These are phyloP conservation scores for Gouania willdenowi DNA, from an alignment of 2,797 vertebrate species.

Conservation along the genomic window DNA sequence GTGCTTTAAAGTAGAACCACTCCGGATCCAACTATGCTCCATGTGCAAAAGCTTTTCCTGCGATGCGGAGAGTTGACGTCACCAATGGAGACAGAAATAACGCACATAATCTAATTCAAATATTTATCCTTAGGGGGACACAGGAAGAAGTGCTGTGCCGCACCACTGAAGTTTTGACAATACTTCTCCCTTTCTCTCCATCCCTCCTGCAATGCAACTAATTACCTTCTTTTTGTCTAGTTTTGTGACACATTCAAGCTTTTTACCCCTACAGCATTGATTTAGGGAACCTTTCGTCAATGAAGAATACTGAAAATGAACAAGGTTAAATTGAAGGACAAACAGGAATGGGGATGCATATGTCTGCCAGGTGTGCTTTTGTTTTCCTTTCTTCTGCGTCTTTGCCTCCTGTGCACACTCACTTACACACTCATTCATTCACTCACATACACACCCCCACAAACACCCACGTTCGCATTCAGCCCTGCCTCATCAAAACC, in stretches of 20 bases:
- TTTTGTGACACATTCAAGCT: no score
- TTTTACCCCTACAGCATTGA: no score
- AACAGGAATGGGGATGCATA: conserved; percentile 10
- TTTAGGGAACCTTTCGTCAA: no score
- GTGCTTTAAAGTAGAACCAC: conserved; percentile 28
- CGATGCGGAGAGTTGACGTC: conserved; percentile 38
- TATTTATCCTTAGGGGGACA: conserved; percentile 36
- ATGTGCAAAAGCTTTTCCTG: conserved; percentile 20
- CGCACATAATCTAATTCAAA: conserved; percentile 54
- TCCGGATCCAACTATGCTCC: conserved; percentile 21
- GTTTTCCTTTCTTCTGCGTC: not conserved
- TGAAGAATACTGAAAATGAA: conserved; percentile 9
- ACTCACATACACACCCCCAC: conserved; percentile 1
- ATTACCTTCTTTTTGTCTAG: no score
- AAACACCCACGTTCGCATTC: conserved; percentile 7
- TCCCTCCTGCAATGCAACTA: conserved; percentile 2
- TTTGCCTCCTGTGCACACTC: not conserved
- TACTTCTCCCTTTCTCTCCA: not conserved
- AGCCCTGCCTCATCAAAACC: conserved; percentile 35
- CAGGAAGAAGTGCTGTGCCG: conserved; percentile 23
- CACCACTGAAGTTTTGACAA: conserved; percentile 7
- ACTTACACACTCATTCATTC: not conserved
- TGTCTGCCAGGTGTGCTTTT: conserved; percentile 25
- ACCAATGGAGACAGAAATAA: conserved; percentile 58
- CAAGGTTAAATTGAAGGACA: conserved; percentile 42